Base-by-base conservation (phyloP, 2,797 vertebrate genomes). In the Anabacerthia variegaticeps region DNA sequence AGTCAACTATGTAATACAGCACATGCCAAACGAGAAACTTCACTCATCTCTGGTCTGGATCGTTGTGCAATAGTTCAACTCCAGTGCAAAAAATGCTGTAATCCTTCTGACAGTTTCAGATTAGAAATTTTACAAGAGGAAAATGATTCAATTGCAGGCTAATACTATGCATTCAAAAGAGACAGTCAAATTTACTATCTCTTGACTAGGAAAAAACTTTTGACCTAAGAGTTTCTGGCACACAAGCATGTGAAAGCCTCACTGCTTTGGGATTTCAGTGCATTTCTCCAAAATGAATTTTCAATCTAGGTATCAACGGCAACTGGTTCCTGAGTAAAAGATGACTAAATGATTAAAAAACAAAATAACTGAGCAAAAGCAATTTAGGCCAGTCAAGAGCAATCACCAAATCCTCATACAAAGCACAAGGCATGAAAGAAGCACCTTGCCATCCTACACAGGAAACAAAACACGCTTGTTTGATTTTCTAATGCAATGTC, bases 231-330 rank as follows among this genome's bases (percentile, higher is more conserved):
- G 22, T 49, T 54, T 71, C 24, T 46, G 43, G 43, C 89, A 91
- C 14, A 77, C 3, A 37, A 77, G 24, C 41, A 44, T 1, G 2
- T 39, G 51, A 85, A 93, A 91, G 51, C 9, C 18, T 72, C 62
- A 11, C 12, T 68, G 37, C 44, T 72, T 39, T 68, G 46, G 6
- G 30, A 79, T 54, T 41, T 46, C 48, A 62, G 34, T 6, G 54
- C 8, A 10, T 62, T 81, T 37, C 39, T 85, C 14, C 51, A 86
- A 66, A 72, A 74, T 39, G 4, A 79, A 51, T 26, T 76, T 73
- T 39, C 43, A 46, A 0, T 12, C 24, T 12, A 55, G 24, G 0
- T 17, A 68, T 10, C 61, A 72, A 24, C 4, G 5, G 23, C n/a
- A 71, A 36, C 9, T 77, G 48, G 2, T 24, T 82, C 28, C 61